Base-by-base conservation (phyloP, 2,797 vertebrate genomes). In the Saxicola maurus region DNA sequence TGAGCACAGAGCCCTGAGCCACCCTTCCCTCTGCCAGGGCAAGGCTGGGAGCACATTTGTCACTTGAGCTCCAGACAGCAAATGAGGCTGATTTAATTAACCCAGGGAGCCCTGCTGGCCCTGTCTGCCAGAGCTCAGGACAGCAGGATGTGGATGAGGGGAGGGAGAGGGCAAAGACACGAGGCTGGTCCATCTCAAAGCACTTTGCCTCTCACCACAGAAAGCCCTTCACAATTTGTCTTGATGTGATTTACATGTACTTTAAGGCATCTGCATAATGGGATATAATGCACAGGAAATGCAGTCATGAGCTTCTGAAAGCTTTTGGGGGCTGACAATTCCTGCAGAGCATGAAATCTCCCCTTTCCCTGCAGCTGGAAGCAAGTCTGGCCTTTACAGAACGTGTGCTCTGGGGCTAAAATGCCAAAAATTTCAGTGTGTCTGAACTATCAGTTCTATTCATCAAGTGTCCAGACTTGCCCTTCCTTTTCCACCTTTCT, bases 241-340 rank as follows among this genome's bases (percentile, higher is more conserved):
- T 33, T 51, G 84, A 78, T 83, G 73, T 78, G 93, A 95, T 89
- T 94, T 86, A 85, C 87, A 87, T 93, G 87, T 78, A 85, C 82
- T 95, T 72, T 23, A 71, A 82, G 37, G 62, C 79, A 69, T 91
- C 86, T 83, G 82, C 86, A 81, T 91, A 89, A 92, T 78, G 91
- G 90, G 25, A 10, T 71, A 11, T 74, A 80, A 89, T 60, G 93
- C 62, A 15, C 86, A 52, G 69, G 65, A 85, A 92, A 80, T 60
- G 85, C 59, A 93, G 76, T 53, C 86, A 11, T 0, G 4, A 72
- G 82, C 28, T 91, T 43, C 90, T 87, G 84, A 91, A 85, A 91
- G 76, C 55, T 92, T 89, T 14, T 37, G 66, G 78, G 55, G 61
- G 15, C 40, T 78, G 46, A 17, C 48, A 81, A 33, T 59, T 88